phyloP scores from a whole-genome alignment of 2,888 invertebrate species.

The Trypoxylon attenuatum region DNA sequence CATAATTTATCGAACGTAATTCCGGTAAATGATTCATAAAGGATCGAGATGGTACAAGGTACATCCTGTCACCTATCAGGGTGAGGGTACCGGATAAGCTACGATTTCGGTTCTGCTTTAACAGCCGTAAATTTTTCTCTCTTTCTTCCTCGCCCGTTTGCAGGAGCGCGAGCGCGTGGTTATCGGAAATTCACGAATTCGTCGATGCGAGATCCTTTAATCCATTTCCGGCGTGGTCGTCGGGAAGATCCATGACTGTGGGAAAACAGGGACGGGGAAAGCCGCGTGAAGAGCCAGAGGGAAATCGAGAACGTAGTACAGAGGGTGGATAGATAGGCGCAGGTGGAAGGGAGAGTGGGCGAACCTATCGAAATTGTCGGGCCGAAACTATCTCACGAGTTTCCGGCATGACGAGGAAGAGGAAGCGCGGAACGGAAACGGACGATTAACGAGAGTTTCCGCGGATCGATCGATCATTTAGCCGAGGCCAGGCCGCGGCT shows the following conservation, averaged over 20 bases:
- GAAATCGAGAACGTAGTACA: neutral
- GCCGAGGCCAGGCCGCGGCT: slow-evolving; percentile 19
- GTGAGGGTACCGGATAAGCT: slow-evolving; percentile 17
- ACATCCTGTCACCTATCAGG: slow-evolving; percentile 6
- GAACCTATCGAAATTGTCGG: slow-evolving; percentile 42
- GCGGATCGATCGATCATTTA: slow-evolving; percentile 62
- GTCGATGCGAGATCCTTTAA: slow-evolving; percentile 43
- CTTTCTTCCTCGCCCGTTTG: neutral
- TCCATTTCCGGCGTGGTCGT: slow-evolving; percentile 41
- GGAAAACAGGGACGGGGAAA: neutral
- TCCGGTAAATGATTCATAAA: no score
- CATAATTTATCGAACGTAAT: slow-evolving; percentile 5
- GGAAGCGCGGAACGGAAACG: slow-evolving; percentile 53
- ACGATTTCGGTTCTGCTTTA: slow-evolving; percentile 13
- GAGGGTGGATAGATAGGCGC: neutral
- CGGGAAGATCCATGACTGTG: slow-evolving; percentile 14
- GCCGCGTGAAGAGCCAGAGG: neutral
- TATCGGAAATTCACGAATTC: slow-evolving; percentile 45
- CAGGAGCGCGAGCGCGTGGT: no score
- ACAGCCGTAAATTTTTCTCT: slow-evolving; percentile 34
- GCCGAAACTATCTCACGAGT: slow-evolving; percentile 51
- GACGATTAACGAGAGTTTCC: slow-evolving; percentile 65
- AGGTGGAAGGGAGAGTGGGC: slow-evolving; percentile 1
- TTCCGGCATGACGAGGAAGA: slow-evolving; percentile 30
- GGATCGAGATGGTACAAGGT: no score